phyloP scores from a whole-genome alignment of 2,888 invertebrate genomes.

The Sialis fuliginosa region DNA sequence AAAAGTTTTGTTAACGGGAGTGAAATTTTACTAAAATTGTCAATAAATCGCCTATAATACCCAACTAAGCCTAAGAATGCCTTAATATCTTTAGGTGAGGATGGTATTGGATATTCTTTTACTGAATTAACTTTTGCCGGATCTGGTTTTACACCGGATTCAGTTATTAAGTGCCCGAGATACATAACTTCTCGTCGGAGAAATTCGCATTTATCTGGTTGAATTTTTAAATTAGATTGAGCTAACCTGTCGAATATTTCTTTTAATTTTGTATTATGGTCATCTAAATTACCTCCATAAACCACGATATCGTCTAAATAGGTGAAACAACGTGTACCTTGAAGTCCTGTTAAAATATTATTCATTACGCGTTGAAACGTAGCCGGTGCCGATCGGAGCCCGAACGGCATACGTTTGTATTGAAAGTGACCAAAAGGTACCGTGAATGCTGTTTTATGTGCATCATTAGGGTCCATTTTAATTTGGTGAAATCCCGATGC shows the following conservation, averaged over 20 bases:
- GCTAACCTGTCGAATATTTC: not conserved
- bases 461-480: too few relatives aligned
- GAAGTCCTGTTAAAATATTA: conserved; percentile 16
- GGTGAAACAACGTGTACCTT: conserved; percentile 16
- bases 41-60: not conserved
- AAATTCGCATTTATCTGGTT: conserved; percentile 11
- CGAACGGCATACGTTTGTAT: not conserved
- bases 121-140: not conserved
- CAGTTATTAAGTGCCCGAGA: conserved; percentile 15
- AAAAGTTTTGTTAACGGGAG: not conserved
- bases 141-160: conserved; percentile 7
- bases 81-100: not conserved
- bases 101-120: not conserved
- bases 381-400: not conserved
- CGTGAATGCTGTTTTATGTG: not conserved
- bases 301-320: conserved; percentile 14
- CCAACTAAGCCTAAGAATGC: not conserved
- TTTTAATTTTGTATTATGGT: not conserved
- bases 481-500: conserved; percentile 18
- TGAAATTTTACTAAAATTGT: not conserved
- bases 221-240: not conserved
- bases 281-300: not conserved
- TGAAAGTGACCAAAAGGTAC: conserved; percentile 6
- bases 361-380: conserved; percentile 14
- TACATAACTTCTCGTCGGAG: conserved; percentile 12